Base-by-base conservation (phyloP, 2,888 invertebrate genomes). In the Nineta flava region DNA sequence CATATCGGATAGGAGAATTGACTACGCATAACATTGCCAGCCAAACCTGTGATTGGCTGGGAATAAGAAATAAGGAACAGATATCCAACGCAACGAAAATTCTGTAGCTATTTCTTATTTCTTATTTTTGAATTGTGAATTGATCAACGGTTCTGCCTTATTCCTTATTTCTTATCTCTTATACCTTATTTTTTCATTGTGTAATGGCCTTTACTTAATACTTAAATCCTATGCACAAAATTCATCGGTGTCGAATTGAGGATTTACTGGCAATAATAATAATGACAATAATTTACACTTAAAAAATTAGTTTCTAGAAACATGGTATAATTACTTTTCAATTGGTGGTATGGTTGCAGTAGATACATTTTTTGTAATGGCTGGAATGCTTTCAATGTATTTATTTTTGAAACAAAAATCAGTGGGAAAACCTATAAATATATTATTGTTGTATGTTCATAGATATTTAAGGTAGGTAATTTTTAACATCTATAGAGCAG, bases 391-490 rank as follows among this genome's bases (percentile, higher is more conserved):
- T 38, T 15, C 15, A 13, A 38, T 38, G 38, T 38, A 38, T n/a
- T 5, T 38, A 13, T 38, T 38, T 13, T 38, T 38, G n/a, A 38
- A 38, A 15, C 1, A 4, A 38, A 38, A 38, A 13, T 13, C 15
- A 38, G n/a, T 9, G 38, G 38, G 15, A 38, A 38, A 38, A 13
- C 38, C 38, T n/a, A 12, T 38, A 38, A 38, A 38, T n/a, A 6
- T 38, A 15, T 38, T 38, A 12, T 5, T 38, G 38, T 5, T 38
- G 7, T 38, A 38, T 38, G 12, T 38, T 38, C 38, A 38, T n/a
- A 38, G 38, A 38, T 38, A 38, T 38, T 38, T 38, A 38, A 38
- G 38, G 38, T 38, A 38, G n/a, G n/a, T n/a, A n/a, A n/a, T n/a
- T n/a, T n/a, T n/a, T n/a, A n/a, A n/a, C n/a, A n/a, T n/a, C n/a